A percentile compares a stretch with the other conserved stretches of the same genome.
Evolutionary conservation across 2,888 invertebrate species (phyloP).

Genomic region (Belgica antarctica): DNA sequence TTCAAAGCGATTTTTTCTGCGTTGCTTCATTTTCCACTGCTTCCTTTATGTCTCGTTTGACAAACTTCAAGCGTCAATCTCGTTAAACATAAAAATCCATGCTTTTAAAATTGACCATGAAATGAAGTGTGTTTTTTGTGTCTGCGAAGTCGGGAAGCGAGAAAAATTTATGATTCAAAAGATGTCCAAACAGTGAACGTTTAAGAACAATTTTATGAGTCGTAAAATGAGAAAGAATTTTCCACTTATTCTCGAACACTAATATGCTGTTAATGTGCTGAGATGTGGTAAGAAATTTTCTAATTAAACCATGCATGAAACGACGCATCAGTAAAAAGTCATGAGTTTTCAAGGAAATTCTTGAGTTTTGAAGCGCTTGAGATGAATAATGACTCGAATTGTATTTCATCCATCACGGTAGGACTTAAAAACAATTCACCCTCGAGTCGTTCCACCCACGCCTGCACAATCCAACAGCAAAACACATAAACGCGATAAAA

Average conservation of each 20-base stretch:
- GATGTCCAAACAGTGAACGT: no score
- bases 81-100: background rate
- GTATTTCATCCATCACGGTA: background rate
- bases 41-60: background rate
- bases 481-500: constrained; percentile 34
- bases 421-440: background rate
- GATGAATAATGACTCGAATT: constrained; percentile 8
- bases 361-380: no score
- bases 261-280: constrained; percentile 9
- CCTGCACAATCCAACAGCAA: background rate
- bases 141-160: background rate
- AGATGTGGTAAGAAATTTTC: background rate
- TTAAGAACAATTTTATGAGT: background rate
- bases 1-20: constrained; percentile 6
- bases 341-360: background rate
- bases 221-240: constrained; percentile 1
- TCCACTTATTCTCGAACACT: background rate
- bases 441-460: constrained; percentile 4
- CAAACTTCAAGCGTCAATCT: background rate
- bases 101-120: constrained; percentile 27
- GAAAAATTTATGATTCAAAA: background rate
- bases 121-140: background rate
- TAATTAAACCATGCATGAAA: constrained; percentile 11
- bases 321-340: background rate
- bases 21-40: no score